Evolutionary conservation across 2,888 invertebrate genomes (phyloP).

Genomic region (Ditula angustiorana): DNA sequence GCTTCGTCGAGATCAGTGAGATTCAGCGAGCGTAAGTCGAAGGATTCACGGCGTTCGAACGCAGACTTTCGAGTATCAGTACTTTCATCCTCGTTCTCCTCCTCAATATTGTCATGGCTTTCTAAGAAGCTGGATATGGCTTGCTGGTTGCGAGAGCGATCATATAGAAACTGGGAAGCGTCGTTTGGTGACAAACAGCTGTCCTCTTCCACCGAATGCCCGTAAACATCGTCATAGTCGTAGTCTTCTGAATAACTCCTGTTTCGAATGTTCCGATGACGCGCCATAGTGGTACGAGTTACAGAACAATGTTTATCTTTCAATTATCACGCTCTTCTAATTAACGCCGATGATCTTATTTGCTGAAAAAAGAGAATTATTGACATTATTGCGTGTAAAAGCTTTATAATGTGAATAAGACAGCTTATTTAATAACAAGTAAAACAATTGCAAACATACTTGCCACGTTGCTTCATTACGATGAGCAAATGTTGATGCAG

Average conservation of each 20-base stretch:
- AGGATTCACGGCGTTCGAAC: slow-evolving; percentile 73
- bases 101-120: slow-evolving; percentile 90
- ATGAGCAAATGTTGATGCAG: background rate
- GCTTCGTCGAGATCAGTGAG: slow-evolving; percentile 89
- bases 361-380: background rate
- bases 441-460: background rate
- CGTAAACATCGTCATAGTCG: slow-evolving; percentile 96
- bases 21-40: slow-evolving; percentile 77
- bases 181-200: slow-evolving; percentile 96
- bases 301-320: background rate
- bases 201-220: slow-evolving; percentile 97
- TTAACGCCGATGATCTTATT: slow-evolving; percentile 1
- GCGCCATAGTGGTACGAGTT: slow-evolving; percentile 87
- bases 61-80: slow-evolving; percentile 53
- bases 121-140: slow-evolving; percentile 92
- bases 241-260: slow-evolving; percentile 96
- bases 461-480: background rate
- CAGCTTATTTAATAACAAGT: background rate
- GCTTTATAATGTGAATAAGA: background rate
- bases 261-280: slow-evolving; percentile 93
- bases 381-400: no score
- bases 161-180: slow-evolving; percentile 93
- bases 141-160: slow-evolving; percentile 90
- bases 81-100: slow-evolving; percentile 84
- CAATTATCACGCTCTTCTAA: slow-evolving; percentile 29